Base-by-base conservation (phyloP, 2,888 invertebrate genomes). In the Watsonalla cultraria region DNA sequence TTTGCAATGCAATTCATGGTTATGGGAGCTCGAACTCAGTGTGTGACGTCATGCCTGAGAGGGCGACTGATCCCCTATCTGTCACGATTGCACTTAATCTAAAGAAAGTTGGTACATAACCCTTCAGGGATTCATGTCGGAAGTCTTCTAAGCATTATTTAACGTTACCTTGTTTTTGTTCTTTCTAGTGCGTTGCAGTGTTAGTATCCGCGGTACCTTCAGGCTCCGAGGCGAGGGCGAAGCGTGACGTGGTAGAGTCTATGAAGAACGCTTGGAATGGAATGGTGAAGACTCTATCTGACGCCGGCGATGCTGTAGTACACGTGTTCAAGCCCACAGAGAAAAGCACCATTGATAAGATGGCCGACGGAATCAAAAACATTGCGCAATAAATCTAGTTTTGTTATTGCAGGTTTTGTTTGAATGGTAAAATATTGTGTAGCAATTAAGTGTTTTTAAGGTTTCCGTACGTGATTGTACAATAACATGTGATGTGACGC, bases 321-420 rank as follows among this genome's bases (percentile, higher is more conserved):
- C 74, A 88, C 51, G 86, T 84, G 6, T 86, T 89, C 60, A 87
- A 84, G 49, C 89, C 88, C 0, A 87, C 87, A 0, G 88, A 90
- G 64, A 87, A 84, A 61, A 82, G 82, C 53, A 59, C 78, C 6
- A 48, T 85, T 5, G 78, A 82, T 59, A 86, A 86, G 66, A 70
- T 87, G 68, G 76, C 82, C 6, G 86, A 87, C 56, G 75, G 77
- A 34, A 58, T 86, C 47, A 86, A 85, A 58, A 67, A 59, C 53
- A 59, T 85, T 39, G 59, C 68, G 14, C 63, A 80, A 63, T 81
- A 79, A 78, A 24, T 24, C 24, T 24, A 24, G 24, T 24, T 24
- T 24, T n/a, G n/a, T n/a, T n/a, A n/a, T n/a, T n/a, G 33, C 46
- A 54, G 47, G 53, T 45, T 45, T n/a, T 42, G 11, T 42, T 9